Percentiles rank a stretch among this genome's conserved stretches.
Evolutionary conservation across 1,140 invertebrate species (phyloP).

Genomic region (Drosophila insularis): DNA sequence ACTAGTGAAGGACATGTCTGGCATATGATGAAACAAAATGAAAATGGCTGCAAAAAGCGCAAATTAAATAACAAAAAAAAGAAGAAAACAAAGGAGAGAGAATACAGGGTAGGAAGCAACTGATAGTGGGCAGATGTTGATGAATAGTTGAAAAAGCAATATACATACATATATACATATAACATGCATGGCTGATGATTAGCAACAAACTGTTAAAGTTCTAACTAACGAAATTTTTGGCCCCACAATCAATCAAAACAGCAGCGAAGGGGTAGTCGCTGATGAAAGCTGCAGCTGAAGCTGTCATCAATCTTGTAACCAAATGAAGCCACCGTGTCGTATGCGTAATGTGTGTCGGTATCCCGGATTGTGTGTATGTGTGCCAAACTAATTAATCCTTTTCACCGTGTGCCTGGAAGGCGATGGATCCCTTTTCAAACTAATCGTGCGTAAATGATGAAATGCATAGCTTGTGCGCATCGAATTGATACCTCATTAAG

Average conservation of each 20-base stretch:
- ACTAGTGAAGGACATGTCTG: conserved; percentile 11
- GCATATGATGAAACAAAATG: conserved; percentile 34
- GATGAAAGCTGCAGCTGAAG: conserved; percentile 4
- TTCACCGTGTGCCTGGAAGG: neutral
- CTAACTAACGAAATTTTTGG: conserved; percentile 1
- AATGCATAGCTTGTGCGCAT: conserved; percentile 40
- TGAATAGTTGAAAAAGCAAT: conserved; percentile 42
- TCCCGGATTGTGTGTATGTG: neutral
- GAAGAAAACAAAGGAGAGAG: neutral
- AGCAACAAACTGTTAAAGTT: conserved; percentile 22
- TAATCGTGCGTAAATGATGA: conserved; percentile 51
- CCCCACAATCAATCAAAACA: conserved; percentile 46
- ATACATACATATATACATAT: conserved; percentile 7
- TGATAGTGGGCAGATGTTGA: conserved; percentile 36
- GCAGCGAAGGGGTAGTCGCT: neutral
- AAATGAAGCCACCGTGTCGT: conserved; percentile 35
- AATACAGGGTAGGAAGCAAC: neutral
- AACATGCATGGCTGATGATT: conserved; percentile 52
- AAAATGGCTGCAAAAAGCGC: conserved; percentile 33
- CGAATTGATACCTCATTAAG: conserved; percentile 34
- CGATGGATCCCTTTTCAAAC: conserved; percentile 6
- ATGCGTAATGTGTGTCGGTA: conserved; percentile 33
- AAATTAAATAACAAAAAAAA: conserved; percentile 43
- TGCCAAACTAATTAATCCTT: conserved; percentile 46
- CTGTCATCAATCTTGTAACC: conserved; percentile 50